Evolutionary conservation across 2,888 invertebrate species (phyloP).

Genomic region (Cephus pulcher): DNA sequence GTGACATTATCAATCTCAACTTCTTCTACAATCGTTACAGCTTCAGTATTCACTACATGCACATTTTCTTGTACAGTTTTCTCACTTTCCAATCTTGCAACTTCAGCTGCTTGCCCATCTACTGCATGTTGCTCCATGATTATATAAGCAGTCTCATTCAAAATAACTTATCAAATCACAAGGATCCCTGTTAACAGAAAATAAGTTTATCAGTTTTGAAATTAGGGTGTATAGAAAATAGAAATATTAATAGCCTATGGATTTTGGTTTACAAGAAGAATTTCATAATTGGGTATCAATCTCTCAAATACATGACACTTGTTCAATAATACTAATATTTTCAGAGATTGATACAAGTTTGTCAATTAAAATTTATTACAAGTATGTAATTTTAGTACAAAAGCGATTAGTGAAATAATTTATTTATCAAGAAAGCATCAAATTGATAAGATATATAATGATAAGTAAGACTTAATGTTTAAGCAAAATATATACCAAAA

Average conservation of each 20-base stretch:
- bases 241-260: not conserved
- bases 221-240: not conserved
- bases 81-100: not conserved
- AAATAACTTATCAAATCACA: slow-evolving; percentile 4
- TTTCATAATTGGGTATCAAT: not conserved
- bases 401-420: not conserved
- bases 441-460: not conserved
- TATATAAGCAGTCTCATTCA: slow-evolving; percentile 1
- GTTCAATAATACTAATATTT: not conserved
- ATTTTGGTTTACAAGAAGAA: not conserved
- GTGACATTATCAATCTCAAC: slow-evolving; percentile 8
- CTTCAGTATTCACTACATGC: not conserved
- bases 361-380: not conserved
- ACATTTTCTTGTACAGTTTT: not conserved
- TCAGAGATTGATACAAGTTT: not conserved
- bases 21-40: slow-evolving; percentile 1
- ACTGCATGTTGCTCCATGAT: slow-evolving; percentile 16
- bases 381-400: not conserved
- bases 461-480: not conserved
- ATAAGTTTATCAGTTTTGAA: not conserved
- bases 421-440: not conserved
- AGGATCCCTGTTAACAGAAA: slow-evolving; percentile 9
- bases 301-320: not conserved
- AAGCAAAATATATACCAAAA: not conserved
- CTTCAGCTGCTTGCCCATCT: not conserved